Evolutionary conservation across 1,140 invertebrate species (phyloP).

Genomic region (Dinothrombium tinctorium): DNA sequence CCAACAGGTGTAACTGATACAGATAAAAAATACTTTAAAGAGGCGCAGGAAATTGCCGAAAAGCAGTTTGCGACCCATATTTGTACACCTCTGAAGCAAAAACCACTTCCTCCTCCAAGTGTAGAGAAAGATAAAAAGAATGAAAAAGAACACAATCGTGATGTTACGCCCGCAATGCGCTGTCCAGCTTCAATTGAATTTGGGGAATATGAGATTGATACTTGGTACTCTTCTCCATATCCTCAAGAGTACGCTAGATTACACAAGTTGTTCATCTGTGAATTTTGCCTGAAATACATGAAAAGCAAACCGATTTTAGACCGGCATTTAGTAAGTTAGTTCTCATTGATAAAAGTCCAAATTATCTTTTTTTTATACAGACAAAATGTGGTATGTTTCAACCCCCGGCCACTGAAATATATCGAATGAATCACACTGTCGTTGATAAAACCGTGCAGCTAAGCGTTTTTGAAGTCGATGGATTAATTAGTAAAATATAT

Average conservation of each 20-base stretch:
- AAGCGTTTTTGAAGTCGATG: conserved; percentile 68
- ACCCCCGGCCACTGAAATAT: conserved; percentile 91
- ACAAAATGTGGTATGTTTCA: conserved; percentile 71
- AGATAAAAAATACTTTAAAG: conserved; percentile 62
- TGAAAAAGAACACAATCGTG: no score
- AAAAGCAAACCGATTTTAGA: conserved; percentile 71
- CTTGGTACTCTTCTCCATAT: conserved; percentile 16
- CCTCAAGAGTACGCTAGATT: conserved; percentile 17
- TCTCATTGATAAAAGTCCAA: no score
- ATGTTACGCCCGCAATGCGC: neutral
- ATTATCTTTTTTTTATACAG: no score
- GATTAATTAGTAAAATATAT: conserved; percentile 90
- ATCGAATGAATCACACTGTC: conserved; percentile 65
- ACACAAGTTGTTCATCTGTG: conserved; percentile 16
- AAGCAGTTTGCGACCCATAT: conserved; percentile 5
- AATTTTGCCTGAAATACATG: conserved; percentile 32
- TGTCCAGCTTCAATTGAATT: conserved; percentile 14
- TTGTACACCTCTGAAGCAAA: conserved; percentile 17
- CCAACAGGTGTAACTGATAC: conserved; percentile 59
- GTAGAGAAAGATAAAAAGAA: no score
- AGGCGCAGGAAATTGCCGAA: conserved; percentile 43
- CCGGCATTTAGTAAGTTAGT: no score
- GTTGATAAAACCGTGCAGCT: conserved; percentile 44
- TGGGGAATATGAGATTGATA: conserved; percentile 16
- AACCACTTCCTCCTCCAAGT: conserved; percentile 17